Percentiles rank a stretch among this genome's conserved stretches.
Conservation (phyloP, 2,113 vertebrate species). For the Malurus elegans region DNA sequence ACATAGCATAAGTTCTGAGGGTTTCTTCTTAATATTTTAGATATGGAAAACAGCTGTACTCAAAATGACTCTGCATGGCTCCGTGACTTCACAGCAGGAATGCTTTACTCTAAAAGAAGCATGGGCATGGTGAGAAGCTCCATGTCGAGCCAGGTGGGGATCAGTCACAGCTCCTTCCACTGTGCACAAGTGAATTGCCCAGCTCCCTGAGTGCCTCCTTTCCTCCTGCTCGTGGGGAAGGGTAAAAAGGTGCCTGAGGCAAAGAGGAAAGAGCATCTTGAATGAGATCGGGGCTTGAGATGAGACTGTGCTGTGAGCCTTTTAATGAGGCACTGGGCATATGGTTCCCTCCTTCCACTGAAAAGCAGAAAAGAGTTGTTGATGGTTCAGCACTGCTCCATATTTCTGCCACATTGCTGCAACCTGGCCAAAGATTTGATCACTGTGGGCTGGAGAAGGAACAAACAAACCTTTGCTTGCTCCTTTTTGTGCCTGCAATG, state of each 20-base stretch:
- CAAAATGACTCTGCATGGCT: background rate
- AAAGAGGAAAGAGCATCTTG: background rate
- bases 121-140: rapidly evolving
- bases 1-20: background rate
- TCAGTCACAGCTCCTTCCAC: background rate
- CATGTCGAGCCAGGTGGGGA: rapidly evolving
- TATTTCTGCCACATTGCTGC: background rate
- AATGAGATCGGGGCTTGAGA: background rate
- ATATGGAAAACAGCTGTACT: background rate
- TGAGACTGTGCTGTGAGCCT: background rate
- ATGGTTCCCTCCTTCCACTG: background rate
- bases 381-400: background rate
- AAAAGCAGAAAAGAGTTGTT: background rate
- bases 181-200: rapidly evolving
- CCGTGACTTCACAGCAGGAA: background rate
- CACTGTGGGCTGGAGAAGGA: rapidly evolving
- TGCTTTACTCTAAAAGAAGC: background rate
- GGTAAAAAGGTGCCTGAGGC: background rate
- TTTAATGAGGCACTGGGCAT: background rate
- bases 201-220: background rate
- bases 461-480: background rate
- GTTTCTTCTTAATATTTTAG: background rate
- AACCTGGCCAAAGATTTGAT: background rate
- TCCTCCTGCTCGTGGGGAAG: background rate
- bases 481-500: background rate